These are phyloP conservation scores for Ornithorhynchus anatinus DNA, from an alignment of 2,113 vertebrate genomes.

Conservation along the genomic window DNA sequence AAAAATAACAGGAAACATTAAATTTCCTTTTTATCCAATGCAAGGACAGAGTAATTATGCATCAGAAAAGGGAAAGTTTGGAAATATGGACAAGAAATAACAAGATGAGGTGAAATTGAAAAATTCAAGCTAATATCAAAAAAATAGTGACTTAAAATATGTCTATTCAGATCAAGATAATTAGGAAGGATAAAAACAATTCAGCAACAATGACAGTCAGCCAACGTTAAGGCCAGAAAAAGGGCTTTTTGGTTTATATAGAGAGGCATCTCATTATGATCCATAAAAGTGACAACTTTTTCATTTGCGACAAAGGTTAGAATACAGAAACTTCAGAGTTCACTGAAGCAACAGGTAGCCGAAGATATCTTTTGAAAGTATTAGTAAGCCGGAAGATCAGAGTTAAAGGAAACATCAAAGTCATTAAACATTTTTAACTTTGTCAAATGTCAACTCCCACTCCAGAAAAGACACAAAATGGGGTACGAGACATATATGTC, in stretches of 20 bases:
- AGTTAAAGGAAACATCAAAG: no score
- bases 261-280: background rate
- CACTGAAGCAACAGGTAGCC: no score
- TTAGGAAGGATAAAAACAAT: background rate
- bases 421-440: no score
- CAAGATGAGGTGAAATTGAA: constrained; percentile 1
- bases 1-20: background rate
- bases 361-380: no score
- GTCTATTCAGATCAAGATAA: background rate
- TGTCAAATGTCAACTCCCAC: no score
- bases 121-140: background rate
- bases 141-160: background rate
- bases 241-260: background rate
- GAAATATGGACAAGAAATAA: background rate
- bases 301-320: no score
- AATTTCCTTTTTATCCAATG: constrained; percentile 4
- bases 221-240: background rate
- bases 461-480: no score
- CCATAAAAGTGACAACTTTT: background rate
- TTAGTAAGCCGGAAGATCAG: no score
- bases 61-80: background rate
- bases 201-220: background rate
- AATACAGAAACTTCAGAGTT: no score
- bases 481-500: no score
- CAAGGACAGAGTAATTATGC: background rate